A percentile compares a stretch with the other conserved stretches of the same genome.
These are phyloP conservation scores for Anoura caudifer DNA, from an alignment of 2,113 vertebrate species.

Conservation along the genomic window DNA sequence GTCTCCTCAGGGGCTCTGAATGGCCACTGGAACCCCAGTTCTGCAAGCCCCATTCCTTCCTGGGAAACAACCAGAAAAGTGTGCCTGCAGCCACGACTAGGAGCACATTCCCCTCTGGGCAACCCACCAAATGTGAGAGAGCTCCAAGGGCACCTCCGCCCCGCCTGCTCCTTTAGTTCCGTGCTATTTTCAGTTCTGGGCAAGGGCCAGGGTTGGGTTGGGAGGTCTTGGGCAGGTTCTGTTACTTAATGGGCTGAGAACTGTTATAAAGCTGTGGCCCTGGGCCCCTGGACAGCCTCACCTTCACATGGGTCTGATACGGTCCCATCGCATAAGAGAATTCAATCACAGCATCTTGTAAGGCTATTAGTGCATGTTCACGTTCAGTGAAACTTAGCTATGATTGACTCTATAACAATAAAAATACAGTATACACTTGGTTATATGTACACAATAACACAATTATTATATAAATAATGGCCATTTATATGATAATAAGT, in stretches of 20 bases:
- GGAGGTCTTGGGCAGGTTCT: rapidly evolving
- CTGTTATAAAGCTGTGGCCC: rapidly evolving
- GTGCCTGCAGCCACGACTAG: too few relatives aligned
- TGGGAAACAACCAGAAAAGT: neutral
- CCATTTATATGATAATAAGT: neutral
- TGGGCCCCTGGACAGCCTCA: neutral
- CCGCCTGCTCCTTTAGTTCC: neutral
- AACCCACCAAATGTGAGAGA: too few relatives aligned
- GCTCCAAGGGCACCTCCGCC: rapidly evolving
- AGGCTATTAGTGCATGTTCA: neutral
- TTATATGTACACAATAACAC: neutral
- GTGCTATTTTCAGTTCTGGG: rapidly evolving
- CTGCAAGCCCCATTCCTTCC: neutral
- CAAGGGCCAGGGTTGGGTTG: neutral
- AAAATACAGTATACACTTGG: neutral
- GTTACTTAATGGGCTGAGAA: rapidly evolving
- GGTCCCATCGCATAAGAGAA: neutral
- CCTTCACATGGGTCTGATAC: rapidly evolving
- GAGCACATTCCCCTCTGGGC: too few relatives aligned
- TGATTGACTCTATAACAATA: neutral
- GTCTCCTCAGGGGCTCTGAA: neutral
- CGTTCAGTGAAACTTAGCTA: neutral
- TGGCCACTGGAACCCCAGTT: neutral
- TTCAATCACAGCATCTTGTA: neutral
- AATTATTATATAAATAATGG: neutral